phyloP scores from a whole-genome alignment of 1,140 invertebrate species.

The Pseudomyrmex gracilis region DNA sequence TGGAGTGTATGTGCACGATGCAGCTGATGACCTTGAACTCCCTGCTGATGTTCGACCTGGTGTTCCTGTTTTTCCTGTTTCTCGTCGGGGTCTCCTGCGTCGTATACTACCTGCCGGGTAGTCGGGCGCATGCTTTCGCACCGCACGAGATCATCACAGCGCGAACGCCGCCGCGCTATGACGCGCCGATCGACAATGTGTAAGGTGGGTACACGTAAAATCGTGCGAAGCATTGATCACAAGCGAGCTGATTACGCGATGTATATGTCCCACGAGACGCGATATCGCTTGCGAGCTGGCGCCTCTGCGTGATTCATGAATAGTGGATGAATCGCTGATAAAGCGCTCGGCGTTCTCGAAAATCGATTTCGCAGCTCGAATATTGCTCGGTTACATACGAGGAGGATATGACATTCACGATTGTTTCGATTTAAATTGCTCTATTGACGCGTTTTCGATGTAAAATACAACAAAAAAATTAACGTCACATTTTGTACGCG shows the following conservation, averaged over 20 bases:
- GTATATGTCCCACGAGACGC: neutral
- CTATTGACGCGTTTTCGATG: conserved; percentile 14
- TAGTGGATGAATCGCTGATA: conserved; percentile 31
- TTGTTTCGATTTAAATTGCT: conserved; percentile 34
- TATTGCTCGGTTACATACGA: neutral
- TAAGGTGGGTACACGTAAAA: conserved; percentile 79
- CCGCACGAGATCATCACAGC: conserved; percentile 82
- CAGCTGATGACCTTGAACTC: conserved; percentile 93
- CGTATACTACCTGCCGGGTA: conserved; percentile 91
- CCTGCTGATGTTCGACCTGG: conserved; percentile 94
- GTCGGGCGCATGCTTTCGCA: conserved; percentile 81
- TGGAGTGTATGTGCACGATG: conserved; percentile 85
- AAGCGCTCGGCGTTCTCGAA: conserved; percentile 1
- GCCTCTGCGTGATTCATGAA: conserved; percentile 15
- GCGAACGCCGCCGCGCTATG: conserved; percentile 76
- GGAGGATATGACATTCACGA: neutral
- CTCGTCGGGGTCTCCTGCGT: conserved; percentile 92
- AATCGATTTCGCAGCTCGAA: conserved; percentile 3
- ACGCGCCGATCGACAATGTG: conserved; percentile 83
- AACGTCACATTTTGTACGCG: neutral
- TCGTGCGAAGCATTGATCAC: neutral
- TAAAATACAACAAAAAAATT: conserved; percentile 23
- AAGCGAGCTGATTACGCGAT: conserved; percentile 1
- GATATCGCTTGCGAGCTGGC: neutral
- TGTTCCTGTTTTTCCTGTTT: conserved; percentile 94